Evolutionary conservation across 1,140 invertebrate species (phyloP), one percentile per base, ranked within the genome.

Genomic region (Holcopasites calliopsidis): DNA sequence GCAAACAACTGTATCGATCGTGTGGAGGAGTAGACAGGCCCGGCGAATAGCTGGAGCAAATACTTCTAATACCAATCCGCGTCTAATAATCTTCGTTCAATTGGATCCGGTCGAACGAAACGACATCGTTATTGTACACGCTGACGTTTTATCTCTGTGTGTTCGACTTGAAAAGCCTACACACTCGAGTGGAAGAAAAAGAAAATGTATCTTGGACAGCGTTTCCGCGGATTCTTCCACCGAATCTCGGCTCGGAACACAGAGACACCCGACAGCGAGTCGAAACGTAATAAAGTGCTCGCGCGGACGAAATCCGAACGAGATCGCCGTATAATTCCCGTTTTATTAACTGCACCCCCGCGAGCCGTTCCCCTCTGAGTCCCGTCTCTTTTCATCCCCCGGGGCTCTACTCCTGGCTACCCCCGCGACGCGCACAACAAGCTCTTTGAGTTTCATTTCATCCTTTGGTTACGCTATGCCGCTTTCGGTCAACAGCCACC

Each of bases 221-320:
- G 64, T 62, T 66, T 49, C 38, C 71, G 44, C 61, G 38, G 38
- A n/a, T 35, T 62, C 23, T 73, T 18, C 23, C 64, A 50, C 13
- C 31, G 28, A 54, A 55, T 54, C 49, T 28, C 16, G 0, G 33
- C n/a, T n/a, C 38, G 21, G 1, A 13, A 16, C 13, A n/a, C 13
- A 23, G 49, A 68, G 23, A 49, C 23, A 33, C 47, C 38, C 8
- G 10, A n/a, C 28, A 13, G 16, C 47, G 60, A 70, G 61, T 65
- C 66, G 81, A 82, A 83, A 78, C 80, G 76, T 83, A 83, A 82
- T 83, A 83, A 83, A 83, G 80, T 82, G 80, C 76, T 82, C 70
- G 80, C 76, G 69, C 21, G 79, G 57, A 82, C 77, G 58, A 82
- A 78, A 83, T 83, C 70, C 80, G 81, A 75, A 83, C 81, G 81